These are phyloP conservation scores for Rhinophrynus dorsalis DNA, from an alignment of 2,797 vertebrate species.

Conservation along the genomic window DNA sequence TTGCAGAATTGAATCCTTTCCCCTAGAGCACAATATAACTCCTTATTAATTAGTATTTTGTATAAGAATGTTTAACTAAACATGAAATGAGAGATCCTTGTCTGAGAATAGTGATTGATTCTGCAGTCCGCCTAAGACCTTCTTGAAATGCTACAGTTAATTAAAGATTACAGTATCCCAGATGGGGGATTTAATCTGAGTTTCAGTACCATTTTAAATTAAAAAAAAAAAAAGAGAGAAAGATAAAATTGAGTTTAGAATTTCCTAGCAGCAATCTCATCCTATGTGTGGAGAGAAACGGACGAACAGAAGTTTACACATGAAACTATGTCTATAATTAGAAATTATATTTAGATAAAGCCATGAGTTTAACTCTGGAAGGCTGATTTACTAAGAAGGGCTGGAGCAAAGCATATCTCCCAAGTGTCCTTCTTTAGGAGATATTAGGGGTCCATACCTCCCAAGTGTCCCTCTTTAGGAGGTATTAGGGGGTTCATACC, in stretches of 20 bases:
- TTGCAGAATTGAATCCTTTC: constrained; percentile 23
- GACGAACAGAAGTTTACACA: background rate
- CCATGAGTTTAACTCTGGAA: no score
- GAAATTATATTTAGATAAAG: background rate
- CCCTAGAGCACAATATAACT: constrained; percentile 8
- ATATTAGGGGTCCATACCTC: no score
- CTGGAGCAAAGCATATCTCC: no score
- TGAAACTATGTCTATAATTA: background rate
- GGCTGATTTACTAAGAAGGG: no score
- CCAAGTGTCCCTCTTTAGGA: no score
- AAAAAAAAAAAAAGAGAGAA: no score
- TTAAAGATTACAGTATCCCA: constrained; percentile 43
- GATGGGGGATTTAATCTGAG: constrained; percentile 40
- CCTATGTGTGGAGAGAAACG: constrained; percentile 13
- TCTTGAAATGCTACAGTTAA: constrained; percentile 33
- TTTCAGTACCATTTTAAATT: background rate
- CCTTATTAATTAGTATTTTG: constrained; percentile 40
- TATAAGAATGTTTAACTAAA: constrained; percentile 43
- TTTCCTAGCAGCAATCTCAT: background rate
- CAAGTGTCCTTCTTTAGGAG: no score
- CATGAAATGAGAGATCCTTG: constrained; percentile 32
- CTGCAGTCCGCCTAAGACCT: constrained; percentile 4
- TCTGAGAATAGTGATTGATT: constrained; percentile 26
- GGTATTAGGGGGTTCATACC: no score
- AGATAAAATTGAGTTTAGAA: constrained; percentile 19